A percentile compares a stretch with the other conserved stretches of the same genome.
phyloP scores from a whole-genome alignment of 1,140 invertebrate genomes.

The Macrotrachela quadricornifera region DNA sequence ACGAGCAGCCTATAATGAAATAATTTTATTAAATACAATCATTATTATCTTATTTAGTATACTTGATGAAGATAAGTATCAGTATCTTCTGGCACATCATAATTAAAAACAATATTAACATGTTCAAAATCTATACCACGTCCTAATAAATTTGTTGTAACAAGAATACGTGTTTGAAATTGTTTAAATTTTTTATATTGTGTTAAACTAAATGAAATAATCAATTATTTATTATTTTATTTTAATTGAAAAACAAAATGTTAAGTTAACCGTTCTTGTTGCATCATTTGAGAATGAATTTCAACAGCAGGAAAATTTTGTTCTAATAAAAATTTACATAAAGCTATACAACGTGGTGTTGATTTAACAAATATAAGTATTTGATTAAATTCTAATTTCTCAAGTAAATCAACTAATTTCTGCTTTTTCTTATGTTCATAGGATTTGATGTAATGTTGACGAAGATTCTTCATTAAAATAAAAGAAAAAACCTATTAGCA shows the following conservation, averaged over 20 bases:
- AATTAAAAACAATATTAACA: slow-evolving; percentile 99
- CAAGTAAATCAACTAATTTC: too few relatives aligned
- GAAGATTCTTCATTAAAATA: too few relatives aligned
- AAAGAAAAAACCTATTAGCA: too few relatives aligned
- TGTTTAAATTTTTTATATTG: slow-evolving; percentile 98
- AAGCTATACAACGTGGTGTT: too few relatives aligned
- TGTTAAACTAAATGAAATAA: slow-evolving; percentile 28
- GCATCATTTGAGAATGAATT: too few relatives aligned
- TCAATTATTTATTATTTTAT: background rate
- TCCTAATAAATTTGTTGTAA: slow-evolving; percentile 95
- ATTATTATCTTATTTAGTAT: slow-evolving; percentile 7
- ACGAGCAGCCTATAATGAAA: slow-evolving; percentile 46
- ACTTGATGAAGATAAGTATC: slow-evolving; percentile 93
- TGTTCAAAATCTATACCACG: slow-evolving; percentile 45
- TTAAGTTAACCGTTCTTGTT: too few relatives aligned
- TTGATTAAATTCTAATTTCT: too few relatives aligned
- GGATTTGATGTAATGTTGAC: too few relatives aligned
- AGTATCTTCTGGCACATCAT: slow-evolving; percentile 98
- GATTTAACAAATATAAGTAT: too few relatives aligned
- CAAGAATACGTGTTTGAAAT: slow-evolving; percentile 91
- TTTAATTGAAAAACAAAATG: background rate
- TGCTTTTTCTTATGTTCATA: too few relatives aligned
- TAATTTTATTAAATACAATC: background rate
- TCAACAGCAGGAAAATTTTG: too few relatives aligned
- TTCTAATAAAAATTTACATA: too few relatives aligned